Conservation (phyloP, 1,140 invertebrate genomes). For the Musca vetustissima region DNA sequence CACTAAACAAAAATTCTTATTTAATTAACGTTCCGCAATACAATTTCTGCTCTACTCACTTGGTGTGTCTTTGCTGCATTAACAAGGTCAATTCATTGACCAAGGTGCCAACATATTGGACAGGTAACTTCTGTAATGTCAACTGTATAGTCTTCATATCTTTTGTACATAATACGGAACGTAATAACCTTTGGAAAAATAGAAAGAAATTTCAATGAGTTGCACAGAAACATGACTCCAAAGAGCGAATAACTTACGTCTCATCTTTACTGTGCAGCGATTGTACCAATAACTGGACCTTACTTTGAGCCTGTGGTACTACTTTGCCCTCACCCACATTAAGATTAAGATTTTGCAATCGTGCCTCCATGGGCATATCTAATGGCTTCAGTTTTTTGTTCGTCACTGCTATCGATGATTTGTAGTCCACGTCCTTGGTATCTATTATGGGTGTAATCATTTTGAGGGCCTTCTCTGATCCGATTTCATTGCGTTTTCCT, state of each 20-base stretch:
- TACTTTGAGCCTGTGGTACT: slow-evolving; percentile 62
- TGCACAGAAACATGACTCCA: neutral
- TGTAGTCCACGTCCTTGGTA: slow-evolving; percentile 48
- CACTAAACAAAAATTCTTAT: slow-evolving; percentile 54
- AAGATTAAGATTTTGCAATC: slow-evolving; percentile 69
- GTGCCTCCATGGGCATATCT: slow-evolving; percentile 74
- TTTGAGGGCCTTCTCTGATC: slow-evolving; percentile 54
- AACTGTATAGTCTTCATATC: slow-evolving; percentile 63
- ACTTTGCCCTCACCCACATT: slow-evolving; percentile 45
- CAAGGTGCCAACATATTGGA: slow-evolving; percentile 64
- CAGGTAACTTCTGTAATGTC: slow-evolving; percentile 65
- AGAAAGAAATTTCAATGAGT: neutral
- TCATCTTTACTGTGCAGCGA: slow-evolving; percentile 77
- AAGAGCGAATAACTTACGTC: slow-evolving; percentile 51
- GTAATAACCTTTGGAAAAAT: slow-evolving; percentile 55
- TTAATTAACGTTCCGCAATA: neutral
- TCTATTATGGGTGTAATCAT: slow-evolving; percentile 56
- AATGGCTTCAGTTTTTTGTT: slow-evolving; percentile 56
- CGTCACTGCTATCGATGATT: slow-evolving; percentile 52
- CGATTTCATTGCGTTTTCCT: slow-evolving; percentile 46
- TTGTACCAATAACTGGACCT: slow-evolving; percentile 74
- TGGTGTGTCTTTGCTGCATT: slow-evolving; percentile 63
- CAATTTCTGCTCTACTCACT: slow-evolving; percentile 58
- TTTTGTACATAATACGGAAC: slow-evolving; percentile 60
- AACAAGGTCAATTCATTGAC: slow-evolving; percentile 64